phyloP scores from a whole-genome alignment of 2,888 invertebrate genomes.

The Pammene fasciana region DNA sequence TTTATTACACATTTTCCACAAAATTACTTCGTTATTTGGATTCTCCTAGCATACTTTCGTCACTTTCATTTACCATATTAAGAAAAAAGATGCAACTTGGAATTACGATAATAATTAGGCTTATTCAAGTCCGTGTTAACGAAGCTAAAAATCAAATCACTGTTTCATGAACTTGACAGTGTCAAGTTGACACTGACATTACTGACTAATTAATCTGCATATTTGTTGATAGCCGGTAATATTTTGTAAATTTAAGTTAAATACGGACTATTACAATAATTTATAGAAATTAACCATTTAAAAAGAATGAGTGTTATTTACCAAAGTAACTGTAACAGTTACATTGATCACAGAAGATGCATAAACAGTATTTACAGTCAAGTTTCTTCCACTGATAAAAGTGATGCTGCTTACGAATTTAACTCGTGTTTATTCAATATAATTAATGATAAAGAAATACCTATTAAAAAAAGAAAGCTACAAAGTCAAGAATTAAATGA shows the following conservation, averaged over 20 bases:
- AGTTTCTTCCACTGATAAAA: constrained; percentile 49
- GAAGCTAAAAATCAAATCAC: too few relatives aligned
- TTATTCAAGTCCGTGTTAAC: too few relatives aligned
- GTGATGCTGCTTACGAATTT: constrained; percentile 50
- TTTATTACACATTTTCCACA: neutral
- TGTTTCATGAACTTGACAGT: too few relatives aligned
- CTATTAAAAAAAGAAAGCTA: constrained; percentile 56
- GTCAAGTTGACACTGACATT: too few relatives aligned
- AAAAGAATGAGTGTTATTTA: constrained; percentile 50
- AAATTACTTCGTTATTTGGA: too few relatives aligned
- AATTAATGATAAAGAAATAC: constrained; percentile 46
- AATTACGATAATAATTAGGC: too few relatives aligned
- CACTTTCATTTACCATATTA: too few relatives aligned
- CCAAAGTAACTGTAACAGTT: constrained; percentile 40
- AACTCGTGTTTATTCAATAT: constrained; percentile 62
- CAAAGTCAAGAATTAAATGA: constrained; percentile 49
- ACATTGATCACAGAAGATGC: constrained; percentile 63
- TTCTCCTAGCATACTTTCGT: too few relatives aligned
- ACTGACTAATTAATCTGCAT: too few relatives aligned
- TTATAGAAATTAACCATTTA: neutral
- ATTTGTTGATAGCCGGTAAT: too few relatives aligned
- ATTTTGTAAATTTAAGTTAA: neutral
- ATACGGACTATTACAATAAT: neutral
- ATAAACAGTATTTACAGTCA: constrained; percentile 57
- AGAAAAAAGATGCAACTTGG: too few relatives aligned